Evolutionary conservation across 2,113 vertebrate genomes (phyloP).

Genomic region (Odontophorus gujanensis): DNA sequence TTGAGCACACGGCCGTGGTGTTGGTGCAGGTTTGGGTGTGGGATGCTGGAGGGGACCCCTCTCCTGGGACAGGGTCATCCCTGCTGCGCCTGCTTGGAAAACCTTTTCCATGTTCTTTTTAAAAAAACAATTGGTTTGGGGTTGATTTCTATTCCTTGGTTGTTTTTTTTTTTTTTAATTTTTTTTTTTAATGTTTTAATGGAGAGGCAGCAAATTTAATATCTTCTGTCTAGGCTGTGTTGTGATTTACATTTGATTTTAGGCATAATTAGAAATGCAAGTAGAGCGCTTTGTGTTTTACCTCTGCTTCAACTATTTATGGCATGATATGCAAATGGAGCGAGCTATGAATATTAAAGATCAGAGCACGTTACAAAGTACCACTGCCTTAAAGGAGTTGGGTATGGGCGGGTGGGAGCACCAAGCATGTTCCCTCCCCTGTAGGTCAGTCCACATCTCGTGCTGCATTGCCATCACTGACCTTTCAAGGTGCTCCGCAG

Average conservation of each 20-base stretch:
- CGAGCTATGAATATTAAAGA: slow-evolving; percentile 79
- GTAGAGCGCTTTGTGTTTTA: slow-evolving; percentile 80
- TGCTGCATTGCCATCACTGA: slow-evolving; percentile 1
- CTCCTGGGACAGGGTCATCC: background rate
- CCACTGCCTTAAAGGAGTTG: slow-evolving; percentile 48
- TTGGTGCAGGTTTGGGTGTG: background rate
- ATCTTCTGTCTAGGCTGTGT: slow-evolving; percentile 59
- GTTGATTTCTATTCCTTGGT: background rate
- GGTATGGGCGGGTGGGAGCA: background rate
- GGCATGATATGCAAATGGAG: slow-evolving; percentile 80
- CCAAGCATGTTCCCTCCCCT: background rate
- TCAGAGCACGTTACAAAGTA: slow-evolving; percentile 52
- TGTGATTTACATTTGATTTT: slow-evolving; percentile 80
- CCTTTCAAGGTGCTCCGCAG: slow-evolving; percentile 67
- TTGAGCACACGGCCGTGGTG: background rate
- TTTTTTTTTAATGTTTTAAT: background rate
- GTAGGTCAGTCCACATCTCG: slow-evolving; percentile 37
- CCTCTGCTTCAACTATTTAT: slow-evolving; percentile 82
- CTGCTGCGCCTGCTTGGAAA: accelerated
- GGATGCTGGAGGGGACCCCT: background rate
- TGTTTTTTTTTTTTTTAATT: background rate
- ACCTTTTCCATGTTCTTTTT: slow-evolving; percentile 3
- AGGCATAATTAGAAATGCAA: slow-evolving; percentile 82
- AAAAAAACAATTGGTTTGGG: background rate
- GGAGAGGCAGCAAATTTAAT: slow-evolving; percentile 58